Conservation (phyloP, 2,888 invertebrate genomes). For the Malthinus flaveolus region DNA sequence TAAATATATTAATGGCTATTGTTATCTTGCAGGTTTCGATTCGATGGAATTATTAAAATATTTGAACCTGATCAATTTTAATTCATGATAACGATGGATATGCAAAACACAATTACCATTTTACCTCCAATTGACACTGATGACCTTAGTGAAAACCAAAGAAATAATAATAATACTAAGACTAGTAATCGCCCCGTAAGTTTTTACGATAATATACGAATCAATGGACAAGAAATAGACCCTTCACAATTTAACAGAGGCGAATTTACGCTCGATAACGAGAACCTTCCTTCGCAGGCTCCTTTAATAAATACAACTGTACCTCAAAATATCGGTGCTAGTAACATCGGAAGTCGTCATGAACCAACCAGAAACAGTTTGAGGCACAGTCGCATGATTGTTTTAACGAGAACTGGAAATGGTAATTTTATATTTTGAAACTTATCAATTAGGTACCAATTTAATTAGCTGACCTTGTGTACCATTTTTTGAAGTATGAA, state of each 20-base stretch:
- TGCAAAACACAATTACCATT: slow-evolving; percentile 23
- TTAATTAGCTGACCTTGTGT: background rate
- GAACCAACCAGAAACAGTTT: slow-evolving; percentile 70
- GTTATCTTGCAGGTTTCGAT: background rate
- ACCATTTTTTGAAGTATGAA: background rate
- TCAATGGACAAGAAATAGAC: slow-evolving; percentile 22
- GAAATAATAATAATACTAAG: slow-evolving; percentile 42
- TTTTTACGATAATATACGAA: slow-evolving; percentile 54
- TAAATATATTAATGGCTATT: background rate
- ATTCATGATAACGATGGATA: slow-evolving; percentile 18
- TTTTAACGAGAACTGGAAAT: slow-evolving; percentile 63
- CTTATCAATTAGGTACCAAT: background rate
- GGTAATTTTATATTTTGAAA: slow-evolving; percentile 44
- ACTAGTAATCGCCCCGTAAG: slow-evolving; percentile 51
- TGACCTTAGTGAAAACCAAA: slow-evolving; percentile 33
- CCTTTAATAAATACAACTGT: slow-evolving; percentile 65
- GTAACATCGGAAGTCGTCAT: slow-evolving; percentile 66
- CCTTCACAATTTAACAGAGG: background rate
- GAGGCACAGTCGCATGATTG: slow-evolving; percentile 71
- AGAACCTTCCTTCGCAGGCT: slow-evolving; percentile 56
- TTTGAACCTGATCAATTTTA: slow-evolving; percentile 9
- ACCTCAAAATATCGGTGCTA: slow-evolving; percentile 67
- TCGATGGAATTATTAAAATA: background rate
- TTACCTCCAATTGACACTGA: slow-evolving; percentile 24
- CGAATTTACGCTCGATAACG: slow-evolving; percentile 12